Conservation (phyloP, 1,140 invertebrate species). For the Hydropsyche tenuis region DNA sequence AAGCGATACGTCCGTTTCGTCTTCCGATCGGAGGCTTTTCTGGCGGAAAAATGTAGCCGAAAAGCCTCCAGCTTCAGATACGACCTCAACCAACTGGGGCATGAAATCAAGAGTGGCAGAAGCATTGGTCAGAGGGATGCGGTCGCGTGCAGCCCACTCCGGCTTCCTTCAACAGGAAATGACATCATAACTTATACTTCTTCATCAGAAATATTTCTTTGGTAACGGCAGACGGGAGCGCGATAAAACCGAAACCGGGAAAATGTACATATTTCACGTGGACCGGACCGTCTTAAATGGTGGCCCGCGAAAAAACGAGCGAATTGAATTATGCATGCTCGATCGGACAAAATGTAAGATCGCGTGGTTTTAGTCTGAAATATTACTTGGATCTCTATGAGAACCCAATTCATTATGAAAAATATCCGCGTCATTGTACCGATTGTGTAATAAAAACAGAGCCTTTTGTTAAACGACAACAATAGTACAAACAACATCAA, state of each 20-base stretch:
- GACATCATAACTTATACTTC: constrained; percentile 39
- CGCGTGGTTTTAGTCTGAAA: neutral
- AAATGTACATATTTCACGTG: no score
- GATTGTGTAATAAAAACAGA: constrained; percentile 9
- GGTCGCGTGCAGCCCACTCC: constrained; percentile 34
- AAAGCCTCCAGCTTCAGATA: constrained; percentile 9
- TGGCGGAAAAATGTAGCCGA: neutral
- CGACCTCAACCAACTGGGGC: constrained; percentile 4
- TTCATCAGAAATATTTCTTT: constrained; percentile 35
- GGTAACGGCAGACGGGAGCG: neutral
- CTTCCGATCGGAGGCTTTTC: neutral
- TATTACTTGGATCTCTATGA: constrained; percentile 16
- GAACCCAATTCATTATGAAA: constrained; percentile 25
- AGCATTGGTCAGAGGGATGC: constrained; percentile 33
- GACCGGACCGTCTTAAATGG: no score
- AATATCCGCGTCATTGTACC: constrained; percentile 17
- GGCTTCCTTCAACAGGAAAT: constrained; percentile 39
- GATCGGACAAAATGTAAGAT: neutral
- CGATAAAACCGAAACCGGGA: no score
- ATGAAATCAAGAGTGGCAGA: constrained; percentile 37
- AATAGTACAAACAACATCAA: constrained; percentile 3
- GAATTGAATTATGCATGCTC: neutral
- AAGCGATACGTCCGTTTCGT: no score
- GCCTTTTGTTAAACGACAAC: constrained; percentile 12
- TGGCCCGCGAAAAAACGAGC: no score